phyloP scores from a whole-genome alignment of 2,113 vertebrate genomes.

The Bubo blakistoni region DNA sequence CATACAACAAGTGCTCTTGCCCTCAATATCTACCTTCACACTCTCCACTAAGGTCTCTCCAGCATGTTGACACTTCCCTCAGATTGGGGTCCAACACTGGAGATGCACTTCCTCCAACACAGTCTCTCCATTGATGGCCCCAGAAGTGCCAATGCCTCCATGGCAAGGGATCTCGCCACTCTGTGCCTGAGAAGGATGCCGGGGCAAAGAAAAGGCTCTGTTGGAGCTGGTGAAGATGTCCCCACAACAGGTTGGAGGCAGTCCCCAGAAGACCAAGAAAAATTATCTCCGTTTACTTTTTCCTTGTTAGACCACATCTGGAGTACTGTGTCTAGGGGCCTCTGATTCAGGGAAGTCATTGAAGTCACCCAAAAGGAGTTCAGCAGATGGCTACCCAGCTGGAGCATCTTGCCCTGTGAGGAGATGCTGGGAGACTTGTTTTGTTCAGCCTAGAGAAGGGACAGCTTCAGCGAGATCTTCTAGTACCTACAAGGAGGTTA shows the following conservation, averaged over 20 bases:
- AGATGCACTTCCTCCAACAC: not conserved
- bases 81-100: not conserved
- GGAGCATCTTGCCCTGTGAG: not conserved
- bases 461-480: not conserved
- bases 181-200: not conserved
- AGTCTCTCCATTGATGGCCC: not conserved
- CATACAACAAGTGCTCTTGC: not conserved
- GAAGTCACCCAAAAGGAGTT: not conserved
- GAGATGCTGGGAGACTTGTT: not conserved
- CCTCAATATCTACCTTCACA: not conserved
- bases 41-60: not conserved
- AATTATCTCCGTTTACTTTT: not conserved
- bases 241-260: not conserved
- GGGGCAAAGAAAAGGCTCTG: not conserved
- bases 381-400: not conserved
- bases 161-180: fast-evolving
- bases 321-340: not conserved
- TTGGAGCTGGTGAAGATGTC: not conserved
- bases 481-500: not conserved
- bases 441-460: not conserved
- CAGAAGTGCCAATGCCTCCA: not conserved
- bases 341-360: not conserved
- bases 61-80: not conserved
- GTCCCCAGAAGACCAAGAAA: not conserved
- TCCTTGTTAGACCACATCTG: not conserved